A percentile compares a stretch with the other conserved stretches of the same genome.
phyloP scores from a whole-genome alignment of 1,140 invertebrate species.

The Drosophila sucinea region DNA sequence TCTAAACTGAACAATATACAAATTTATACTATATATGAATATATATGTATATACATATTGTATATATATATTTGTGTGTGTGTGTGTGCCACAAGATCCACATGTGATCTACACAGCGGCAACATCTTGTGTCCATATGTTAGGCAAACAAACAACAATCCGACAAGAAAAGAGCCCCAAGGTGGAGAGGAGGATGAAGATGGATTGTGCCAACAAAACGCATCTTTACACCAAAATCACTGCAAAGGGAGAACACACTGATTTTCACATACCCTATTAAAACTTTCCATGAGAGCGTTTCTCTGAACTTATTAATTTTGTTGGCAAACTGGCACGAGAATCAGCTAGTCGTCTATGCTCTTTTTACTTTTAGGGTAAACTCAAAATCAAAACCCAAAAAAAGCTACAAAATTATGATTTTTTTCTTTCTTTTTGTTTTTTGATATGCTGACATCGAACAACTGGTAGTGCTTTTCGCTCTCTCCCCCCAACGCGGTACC shows the following conservation, averaged over 20 bases:
- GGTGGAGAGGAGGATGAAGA: conserved; percentile 21
- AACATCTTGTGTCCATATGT: conserved; percentile 77
- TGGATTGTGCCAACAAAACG: conserved; percentile 53
- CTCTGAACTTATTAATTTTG: no score
- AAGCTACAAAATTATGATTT: conserved; percentile 30
- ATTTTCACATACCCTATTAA: conserved; percentile 8
- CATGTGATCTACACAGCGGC: conserved; percentile 58
- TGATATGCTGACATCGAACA: conserved; percentile 33
- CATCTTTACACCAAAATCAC: conserved; percentile 63
- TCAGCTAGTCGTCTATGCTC: background rate
- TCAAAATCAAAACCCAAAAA: conserved; percentile 24
- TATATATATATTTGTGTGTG: background rate
- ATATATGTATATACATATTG: background rate
- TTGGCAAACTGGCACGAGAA: no score
- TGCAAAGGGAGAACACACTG: background rate
- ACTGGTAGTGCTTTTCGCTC: conserved; percentile 9
- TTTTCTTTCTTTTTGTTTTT: conserved; percentile 15
- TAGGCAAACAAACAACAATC: conserved; percentile 76
- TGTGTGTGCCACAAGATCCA: conserved; percentile 21
- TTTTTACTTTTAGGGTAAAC: conserved; percentile 1
- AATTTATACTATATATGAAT: background rate
- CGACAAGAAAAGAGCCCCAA: conserved; percentile 36
- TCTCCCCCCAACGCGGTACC: background rate
- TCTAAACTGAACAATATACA: conserved; percentile 1
- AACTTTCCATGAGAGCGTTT: background rate